phyloP scores from a whole-genome alignment of 2,113 vertebrate genomes.

The Etheostoma spectabile region DNA sequence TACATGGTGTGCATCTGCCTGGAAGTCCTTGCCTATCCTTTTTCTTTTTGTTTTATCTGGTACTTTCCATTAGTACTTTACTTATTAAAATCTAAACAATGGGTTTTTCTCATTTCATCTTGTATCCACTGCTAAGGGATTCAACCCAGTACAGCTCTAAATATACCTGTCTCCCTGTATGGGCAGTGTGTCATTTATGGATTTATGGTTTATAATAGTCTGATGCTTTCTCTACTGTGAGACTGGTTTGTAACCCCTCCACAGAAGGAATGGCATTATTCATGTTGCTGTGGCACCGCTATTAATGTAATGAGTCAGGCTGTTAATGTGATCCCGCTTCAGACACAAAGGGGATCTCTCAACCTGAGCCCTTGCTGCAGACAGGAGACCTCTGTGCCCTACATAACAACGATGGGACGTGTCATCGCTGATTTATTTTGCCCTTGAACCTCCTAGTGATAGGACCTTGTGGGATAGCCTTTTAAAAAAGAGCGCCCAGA shows the following conservation, averaged over 20 bases:
- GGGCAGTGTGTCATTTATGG: slow-evolving; percentile 60
- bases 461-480: slow-evolving; percentile 72
- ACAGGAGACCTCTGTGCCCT: slow-evolving; percentile 70
- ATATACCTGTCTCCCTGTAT: slow-evolving; percentile 10
- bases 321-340: slow-evolving; percentile 72
- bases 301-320: slow-evolving; percentile 80
- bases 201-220: slow-evolving; percentile 69
- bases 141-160: slow-evolving; percentile 18
- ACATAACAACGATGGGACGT: slow-evolving; percentile 71
- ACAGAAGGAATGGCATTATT: slow-evolving; percentile 58
- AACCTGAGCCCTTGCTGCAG: slow-evolving; percentile 59
- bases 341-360: slow-evolving; percentile 75
- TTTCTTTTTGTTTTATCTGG: background rate
- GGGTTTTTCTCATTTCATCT: slow-evolving; percentile 33
- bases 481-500: slow-evolving; percentile 61
- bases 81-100: slow-evolving; percentile 25
- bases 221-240: slow-evolving; percentile 38
- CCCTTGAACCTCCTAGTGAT: slow-evolving; percentile 78
- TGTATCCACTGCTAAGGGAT: slow-evolving; percentile 20
- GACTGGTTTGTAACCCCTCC: slow-evolving; percentile 53
- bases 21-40: slow-evolving; percentile 4
- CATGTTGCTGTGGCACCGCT: slow-evolving; percentile 60
- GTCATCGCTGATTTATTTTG: slow-evolving; percentile 81
- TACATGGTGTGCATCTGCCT: background rate
- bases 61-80: slow-evolving; percentile 7